These are phyloP conservation scores for Drosophila buzzatii DNA, from an alignment of 2,888 invertebrate genomes.

Conservation along the genomic window DNA sequence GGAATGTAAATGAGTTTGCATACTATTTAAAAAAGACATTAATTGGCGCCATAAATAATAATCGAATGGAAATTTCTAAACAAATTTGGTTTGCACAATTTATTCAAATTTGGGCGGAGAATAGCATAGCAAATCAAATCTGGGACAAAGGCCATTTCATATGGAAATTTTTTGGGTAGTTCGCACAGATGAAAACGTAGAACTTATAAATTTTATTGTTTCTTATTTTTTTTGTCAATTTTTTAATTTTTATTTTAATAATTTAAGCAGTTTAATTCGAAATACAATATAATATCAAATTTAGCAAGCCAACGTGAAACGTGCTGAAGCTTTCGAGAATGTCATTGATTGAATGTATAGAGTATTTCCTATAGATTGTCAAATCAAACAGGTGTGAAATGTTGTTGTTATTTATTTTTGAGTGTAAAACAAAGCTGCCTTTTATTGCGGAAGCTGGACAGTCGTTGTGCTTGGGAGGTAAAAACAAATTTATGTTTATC, in stretches of 20 bases:
- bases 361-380: neutral
- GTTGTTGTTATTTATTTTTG: neutral
- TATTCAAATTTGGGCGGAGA: neutral
- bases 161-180: neutral
- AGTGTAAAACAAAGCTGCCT: neutral
- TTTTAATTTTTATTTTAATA: too few relatives aligned
- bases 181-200: neutral
- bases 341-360: neutral
- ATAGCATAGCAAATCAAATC: neutral
- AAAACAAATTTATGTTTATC: constrained; percentile 37
- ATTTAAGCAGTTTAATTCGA: too few relatives aligned
- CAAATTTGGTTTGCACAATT: neutral
- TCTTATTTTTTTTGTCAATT: too few relatives aligned
- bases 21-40: constrained; percentile 2
- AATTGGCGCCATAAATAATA: neutral
- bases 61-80: constrained; percentile 1
- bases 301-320: neutral
- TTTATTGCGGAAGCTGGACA: constrained; percentile 39
- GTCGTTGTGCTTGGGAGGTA: constrained; percentile 11
- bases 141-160: neutral
- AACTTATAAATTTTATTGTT: neutral
- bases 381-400: constrained; percentile 29
- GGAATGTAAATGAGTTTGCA: constrained; percentile 22
- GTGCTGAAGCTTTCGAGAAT: neutral
- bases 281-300: too few relatives aligned